A percentile compares a stretch with the other conserved stretches of the same genome.
Evolutionary conservation across 2,888 invertebrate genomes (phyloP).

Genomic region (Branchellion lobata): DNA sequence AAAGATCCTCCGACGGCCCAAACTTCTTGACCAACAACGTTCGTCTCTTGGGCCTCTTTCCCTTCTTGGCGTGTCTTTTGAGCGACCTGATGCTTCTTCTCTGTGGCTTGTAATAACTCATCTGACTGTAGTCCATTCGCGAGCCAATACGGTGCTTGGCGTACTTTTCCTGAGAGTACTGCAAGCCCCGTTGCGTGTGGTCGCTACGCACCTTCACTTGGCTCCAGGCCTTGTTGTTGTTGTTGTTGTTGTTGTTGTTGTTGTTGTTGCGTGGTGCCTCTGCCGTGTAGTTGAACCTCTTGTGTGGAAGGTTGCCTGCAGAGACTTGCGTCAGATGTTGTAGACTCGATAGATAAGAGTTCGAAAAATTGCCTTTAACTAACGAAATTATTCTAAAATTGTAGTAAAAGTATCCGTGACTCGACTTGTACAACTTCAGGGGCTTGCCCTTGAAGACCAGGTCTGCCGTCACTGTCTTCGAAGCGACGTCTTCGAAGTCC

Average conservation of each 20-base stretch:
- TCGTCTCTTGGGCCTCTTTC: not conserved
- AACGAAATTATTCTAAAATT: conserved; percentile 4
- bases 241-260: too few species aligned
- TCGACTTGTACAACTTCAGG: not conserved
- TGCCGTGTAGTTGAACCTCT: not conserved
- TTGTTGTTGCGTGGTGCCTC: not conserved
- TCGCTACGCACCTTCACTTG: not conserved
- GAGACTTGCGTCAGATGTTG: not conserved
- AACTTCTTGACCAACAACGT: not conserved
- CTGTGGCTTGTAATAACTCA: not conserved
- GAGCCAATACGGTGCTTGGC: not conserved
- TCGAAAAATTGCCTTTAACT: conserved; percentile 18
- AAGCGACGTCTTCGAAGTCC: conserved; percentile 42
- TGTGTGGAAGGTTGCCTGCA: not conserved
- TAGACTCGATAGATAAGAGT: not conserved
- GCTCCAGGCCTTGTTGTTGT: not conserved
- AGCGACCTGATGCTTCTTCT: not conserved
- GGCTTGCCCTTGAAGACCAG: conserved; percentile 28
- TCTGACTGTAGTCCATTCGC: not conserved
- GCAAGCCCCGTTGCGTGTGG: not conserved
- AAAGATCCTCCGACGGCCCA: not conserved
- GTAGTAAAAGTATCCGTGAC: conserved; percentile 32
- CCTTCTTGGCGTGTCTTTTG: not conserved
- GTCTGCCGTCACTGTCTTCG: conserved; percentile 38
- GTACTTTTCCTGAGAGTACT: not conserved